Evolutionary conservation across 2,888 invertebrate genomes (phyloP), one percentile per base, ranked within the genome.

Genomic region (Boloria selene): DNA sequence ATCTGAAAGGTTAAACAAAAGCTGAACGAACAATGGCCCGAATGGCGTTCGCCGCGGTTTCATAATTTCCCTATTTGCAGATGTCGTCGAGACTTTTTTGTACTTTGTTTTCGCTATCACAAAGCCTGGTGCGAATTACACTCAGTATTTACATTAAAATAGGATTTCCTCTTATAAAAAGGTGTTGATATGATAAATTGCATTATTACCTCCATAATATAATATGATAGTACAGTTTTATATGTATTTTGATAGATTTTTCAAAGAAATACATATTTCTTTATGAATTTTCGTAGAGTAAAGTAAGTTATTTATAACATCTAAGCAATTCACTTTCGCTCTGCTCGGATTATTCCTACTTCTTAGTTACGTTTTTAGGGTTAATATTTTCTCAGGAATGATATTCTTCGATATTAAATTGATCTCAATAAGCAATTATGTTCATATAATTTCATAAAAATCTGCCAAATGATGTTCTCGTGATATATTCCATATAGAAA

Each of bases 51-150:
- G 78, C 81, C 73, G 81, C 76, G 84, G 83, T 83, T 86, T 84
- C 82, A 85, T 86, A 85, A 87, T 87, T 88, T 88, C 85, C 85
- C 86, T 87, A 86, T 87, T 88, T 86, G 83, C 84, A 85, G 82
- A 85, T 83, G 86, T 82, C 79, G 80, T 80, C 78, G 52, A 78
- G 77, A 74, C 78, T 83, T 82, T 79, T 82, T 77, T 75, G 61
- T 64, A 67, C 64, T 79, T 80, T 76, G 64, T 75, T 81, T 81
- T 79, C 77, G 78, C 78, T 71, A 73, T 71, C 78, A 79, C 81
- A 81, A 78, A 81, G 79, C 73, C 68, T 61, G 70, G 68, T 58
- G 73, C 69, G 73, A 77, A 75, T 79, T 77, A 77, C 72, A 73
- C 70, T 74, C 73, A 72, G 58, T 80, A 82, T 85, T 86, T 78